phyloP scores from a whole-genome alignment of 2,797 vertebrate species.

The Merluccius polli region DNA sequence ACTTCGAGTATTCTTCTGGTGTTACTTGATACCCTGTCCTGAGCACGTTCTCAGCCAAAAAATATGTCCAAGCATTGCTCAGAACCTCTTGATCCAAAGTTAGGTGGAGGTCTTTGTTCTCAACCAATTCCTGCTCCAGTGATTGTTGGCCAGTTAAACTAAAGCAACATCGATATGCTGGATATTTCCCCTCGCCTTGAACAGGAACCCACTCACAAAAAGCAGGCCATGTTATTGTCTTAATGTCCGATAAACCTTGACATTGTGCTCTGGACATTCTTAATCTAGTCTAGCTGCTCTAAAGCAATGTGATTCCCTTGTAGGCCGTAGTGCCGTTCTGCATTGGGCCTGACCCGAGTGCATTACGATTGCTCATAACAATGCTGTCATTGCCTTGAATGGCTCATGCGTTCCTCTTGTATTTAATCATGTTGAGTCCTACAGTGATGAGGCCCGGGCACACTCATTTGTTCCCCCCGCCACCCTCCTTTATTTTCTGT shows the following conservation, averaged over 20 bases:
- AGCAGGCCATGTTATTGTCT: background rate
- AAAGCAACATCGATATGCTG: background rate
- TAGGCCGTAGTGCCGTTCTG: background rate
- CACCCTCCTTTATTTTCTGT: slow-evolving; percentile 13
- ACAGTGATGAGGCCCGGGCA: slow-evolving; percentile 33
- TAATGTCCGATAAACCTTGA: no score
- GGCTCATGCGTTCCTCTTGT: slow-evolving; percentile 32
- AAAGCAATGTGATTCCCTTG: background rate
- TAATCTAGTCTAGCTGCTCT: background rate
- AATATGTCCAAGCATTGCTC: background rate
- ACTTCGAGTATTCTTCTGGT: background rate
- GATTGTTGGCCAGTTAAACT: background rate
- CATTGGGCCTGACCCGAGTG: background rate
- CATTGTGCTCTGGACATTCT: background rate
- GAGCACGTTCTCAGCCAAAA: background rate
- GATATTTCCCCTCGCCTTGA: background rate
- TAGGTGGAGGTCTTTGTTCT: slow-evolving; percentile 7
- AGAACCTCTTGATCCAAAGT: slow-evolving; percentile 5
- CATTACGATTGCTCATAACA: slow-evolving; percentile 21
- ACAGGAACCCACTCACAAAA: background rate
- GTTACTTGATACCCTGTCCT: background rate
- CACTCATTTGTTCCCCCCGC: slow-evolving; percentile 44
- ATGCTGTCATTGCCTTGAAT: slow-evolving; percentile 30
- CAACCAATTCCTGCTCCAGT: background rate
- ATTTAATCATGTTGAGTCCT: slow-evolving; percentile 48